A percentile compares a stretch with the other conserved stretches of the same genome.
phyloP scores from a whole-genome alignment of 2,888 invertebrate species.

The Aromia moschata region DNA sequence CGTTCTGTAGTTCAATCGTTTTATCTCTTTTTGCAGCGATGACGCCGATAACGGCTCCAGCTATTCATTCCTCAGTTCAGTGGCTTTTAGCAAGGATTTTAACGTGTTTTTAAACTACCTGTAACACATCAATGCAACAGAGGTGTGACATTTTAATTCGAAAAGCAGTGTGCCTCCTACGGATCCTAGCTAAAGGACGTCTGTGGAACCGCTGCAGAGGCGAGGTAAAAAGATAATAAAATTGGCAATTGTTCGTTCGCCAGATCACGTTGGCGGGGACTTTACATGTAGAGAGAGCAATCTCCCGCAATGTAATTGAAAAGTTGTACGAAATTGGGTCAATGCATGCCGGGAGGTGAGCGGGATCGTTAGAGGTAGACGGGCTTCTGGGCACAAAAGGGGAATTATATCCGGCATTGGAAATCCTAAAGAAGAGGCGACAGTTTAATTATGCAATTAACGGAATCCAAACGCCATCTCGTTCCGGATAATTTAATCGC shows the following conservation, averaged over 20 bases:
- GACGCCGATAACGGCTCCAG: too few species aligned
- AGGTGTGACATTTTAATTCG: too few species aligned
- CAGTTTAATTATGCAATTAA: slow-evolving; percentile 38
- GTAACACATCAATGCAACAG: too few species aligned
- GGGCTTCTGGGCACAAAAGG: neutral
- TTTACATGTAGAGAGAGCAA: neutral
- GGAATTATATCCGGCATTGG: slow-evolving; percentile 22
- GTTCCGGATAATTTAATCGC: slow-evolving; percentile 33
- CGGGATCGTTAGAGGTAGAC: slow-evolving; percentile 1
- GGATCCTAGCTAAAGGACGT: neutral
- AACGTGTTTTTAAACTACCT: too few species aligned
- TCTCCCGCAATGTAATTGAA: slow-evolving; percentile 16
- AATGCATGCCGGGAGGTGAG: slow-evolving; percentile 15
- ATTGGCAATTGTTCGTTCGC: slow-evolving; percentile 14
- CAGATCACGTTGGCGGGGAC: slow-evolving; percentile 9
- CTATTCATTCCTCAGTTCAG: too few species aligned
- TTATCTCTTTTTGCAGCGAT: too few species aligned
- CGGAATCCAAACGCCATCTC: slow-evolving; percentile 32
- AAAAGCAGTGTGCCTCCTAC: too few species aligned
- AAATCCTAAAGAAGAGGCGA: slow-evolving; percentile 33
- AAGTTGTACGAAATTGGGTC: slow-evolving; percentile 19
- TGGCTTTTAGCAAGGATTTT: too few species aligned
- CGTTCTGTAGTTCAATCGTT: too few species aligned
- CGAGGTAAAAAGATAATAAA: neutral
- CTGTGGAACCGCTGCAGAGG: neutral